Base-by-base conservation (phyloP, 2,888 invertebrate species). In the Bombylius major region DNA sequence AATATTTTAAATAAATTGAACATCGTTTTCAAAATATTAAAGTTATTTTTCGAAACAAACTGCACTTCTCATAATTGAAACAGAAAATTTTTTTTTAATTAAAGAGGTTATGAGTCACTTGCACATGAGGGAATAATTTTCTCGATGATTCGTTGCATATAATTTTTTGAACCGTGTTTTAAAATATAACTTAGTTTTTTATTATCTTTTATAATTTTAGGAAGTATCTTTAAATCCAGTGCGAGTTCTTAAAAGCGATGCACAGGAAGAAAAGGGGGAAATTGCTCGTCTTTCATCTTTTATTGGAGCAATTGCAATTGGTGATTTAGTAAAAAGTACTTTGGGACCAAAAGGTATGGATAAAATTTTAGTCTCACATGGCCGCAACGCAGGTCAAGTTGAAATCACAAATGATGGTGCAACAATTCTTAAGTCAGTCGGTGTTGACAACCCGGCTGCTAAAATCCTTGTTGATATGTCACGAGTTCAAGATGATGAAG, bases 301-400 rank as follows among this genome's bases (percentile, higher is more conserved):
- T 72, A 89, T 98, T 62, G 99, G 99, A 54, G 98, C 98, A 31
- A 98, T 98, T 66, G 97, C 98, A 13, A 93, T 99, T 67, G 99
- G 99, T 39, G 99, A 99, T 75, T 79, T 99, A 63, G 91, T 99
- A 0, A 99, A 97, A 74, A 95, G 93, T 64, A 99, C 99, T 6
- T 79, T 99, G 36, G 99, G 99, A 5, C 99, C 99, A 1, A 99
- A 99, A 77, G 99, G 99, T 68, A 98, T 99, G 98, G 92, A 92
- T 69, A 92, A 92, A 77, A 90, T 93, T 60, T 76, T 93, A 33
- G 86, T 92, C 23, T 82, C 89, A 2, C 78, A 80, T 63, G 92
- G 92, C 1, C 81, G 91, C 58, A 87, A 83, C 67, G 81, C 85
- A 53, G 89, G 89, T 44, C 80, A 82, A 67, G 91, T 99, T 56